Conservation (phyloP, 2,888 invertebrate species). For the Agapostemon virescens region DNA sequence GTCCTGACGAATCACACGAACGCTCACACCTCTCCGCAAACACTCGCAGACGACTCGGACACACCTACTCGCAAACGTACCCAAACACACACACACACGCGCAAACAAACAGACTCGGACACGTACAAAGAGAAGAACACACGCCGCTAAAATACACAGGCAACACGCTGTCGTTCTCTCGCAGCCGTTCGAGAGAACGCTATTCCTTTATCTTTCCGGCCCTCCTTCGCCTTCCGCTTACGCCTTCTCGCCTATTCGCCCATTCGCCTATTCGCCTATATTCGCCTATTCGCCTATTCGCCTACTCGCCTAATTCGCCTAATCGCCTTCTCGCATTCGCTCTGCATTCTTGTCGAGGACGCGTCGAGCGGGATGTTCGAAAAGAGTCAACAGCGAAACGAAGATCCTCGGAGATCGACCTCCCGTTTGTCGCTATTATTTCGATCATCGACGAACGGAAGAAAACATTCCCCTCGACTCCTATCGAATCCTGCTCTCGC, state of each 20-base stretch:
- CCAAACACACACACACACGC: conserved; percentile 11
- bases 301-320: not conserved
- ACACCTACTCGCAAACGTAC: conserved; percentile 25
- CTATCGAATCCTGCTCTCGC: not conserved
- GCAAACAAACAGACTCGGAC: not conserved
- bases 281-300: not conserved
- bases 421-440: not conserved
- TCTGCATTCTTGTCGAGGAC: not conserved
- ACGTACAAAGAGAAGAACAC: not conserved
- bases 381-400: not conserved
- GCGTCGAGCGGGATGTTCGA: conserved; percentile 35
- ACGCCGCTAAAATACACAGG: conserved; percentile 19
- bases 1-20: conserved; percentile 57
- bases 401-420: not conserved
- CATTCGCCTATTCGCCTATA: not conserved
- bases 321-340: not conserved
- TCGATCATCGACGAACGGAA: not conserved
- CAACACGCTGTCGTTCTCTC: conserved; percentile 50
- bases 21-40: conserved; percentile 19
- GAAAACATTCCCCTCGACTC: conserved; percentile 37
- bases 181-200: conserved; percentile 43
- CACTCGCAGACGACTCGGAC: conserved; percentile 14
- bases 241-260: not conserved
- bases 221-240: conserved; percentile 32
- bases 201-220: conserved; percentile 44